A percentile compares a stretch with the other conserved stretches of the same genome.
Conservation (phyloP, 2,797 vertebrate genomes). For the Rousettus madagascariensis region DNA sequence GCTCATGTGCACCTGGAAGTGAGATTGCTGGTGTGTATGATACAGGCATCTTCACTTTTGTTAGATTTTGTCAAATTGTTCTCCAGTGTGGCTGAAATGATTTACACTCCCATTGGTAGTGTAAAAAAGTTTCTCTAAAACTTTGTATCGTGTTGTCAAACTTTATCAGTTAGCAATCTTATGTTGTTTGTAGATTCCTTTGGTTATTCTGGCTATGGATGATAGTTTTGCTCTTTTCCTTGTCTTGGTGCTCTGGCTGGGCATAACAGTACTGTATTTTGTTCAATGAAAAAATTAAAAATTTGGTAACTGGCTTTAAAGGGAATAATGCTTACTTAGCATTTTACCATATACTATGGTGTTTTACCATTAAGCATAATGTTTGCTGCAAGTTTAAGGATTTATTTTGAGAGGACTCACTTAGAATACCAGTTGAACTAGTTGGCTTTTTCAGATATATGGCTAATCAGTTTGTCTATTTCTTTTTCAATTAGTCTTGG, state of each 20-base stretch:
- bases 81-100: background rate
- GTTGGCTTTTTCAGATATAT: background rate
- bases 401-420: background rate
- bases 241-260: background rate
- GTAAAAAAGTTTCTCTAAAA: background rate
- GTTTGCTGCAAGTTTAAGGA: background rate
- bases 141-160: background rate
- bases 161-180: background rate
- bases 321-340: background rate
- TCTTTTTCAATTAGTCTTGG: conserved; percentile 1
- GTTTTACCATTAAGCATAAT: background rate
- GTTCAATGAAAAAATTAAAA: background rate
- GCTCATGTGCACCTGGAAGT: background rate
- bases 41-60: background rate
- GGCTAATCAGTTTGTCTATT: background rate
- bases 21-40: background rate
- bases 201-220: background rate
- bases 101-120: background rate
- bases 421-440: background rate
- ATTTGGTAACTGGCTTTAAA: conserved; percentile 12
- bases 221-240: background rate
- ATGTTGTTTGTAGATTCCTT: background rate
- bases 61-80: background rate
- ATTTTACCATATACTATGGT: background rate
- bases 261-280: background rate